These are phyloP conservation scores for Habrosyne pyritoides DNA, from an alignment of 2,888 invertebrate species.

Conservation along the genomic window DNA sequence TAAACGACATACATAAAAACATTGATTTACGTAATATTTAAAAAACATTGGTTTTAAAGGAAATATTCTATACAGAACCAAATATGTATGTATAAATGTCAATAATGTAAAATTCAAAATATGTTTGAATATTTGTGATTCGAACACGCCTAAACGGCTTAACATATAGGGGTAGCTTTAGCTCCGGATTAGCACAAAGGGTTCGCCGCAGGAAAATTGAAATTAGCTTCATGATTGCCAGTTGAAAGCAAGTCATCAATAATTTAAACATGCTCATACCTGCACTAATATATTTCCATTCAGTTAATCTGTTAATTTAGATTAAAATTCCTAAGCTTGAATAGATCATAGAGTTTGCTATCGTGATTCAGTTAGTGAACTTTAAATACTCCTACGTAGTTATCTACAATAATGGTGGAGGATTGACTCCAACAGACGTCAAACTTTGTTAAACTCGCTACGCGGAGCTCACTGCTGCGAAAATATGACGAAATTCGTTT, in stretches of 20 bases:
- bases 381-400: slow-evolving; percentile 36
- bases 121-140: not conserved
- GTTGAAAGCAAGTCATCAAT: not conserved
- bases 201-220: not conserved
- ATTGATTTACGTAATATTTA: too few species aligned
- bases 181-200: not conserved
- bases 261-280: not conserved
- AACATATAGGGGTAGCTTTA: not conserved
- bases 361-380: slow-evolving; percentile 42
- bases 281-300: not conserved
- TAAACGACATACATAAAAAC: too few species aligned
- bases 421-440: slow-evolving; percentile 45
- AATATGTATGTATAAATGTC: not conserved
- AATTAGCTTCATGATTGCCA: not conserved
- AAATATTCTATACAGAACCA: too few species aligned
- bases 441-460: slow-evolving; percentile 45
- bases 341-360: slow-evolving; percentile 16
- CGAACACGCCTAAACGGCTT: slow-evolving; percentile 1
- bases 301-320: not conserved
- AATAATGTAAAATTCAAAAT: not conserved
- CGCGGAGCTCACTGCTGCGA: slow-evolving; percentile 34
- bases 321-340: not conserved
- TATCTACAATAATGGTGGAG: slow-evolving; percentile 42
- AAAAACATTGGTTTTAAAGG: too few species aligned
- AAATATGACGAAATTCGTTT: slow-evolving; percentile 53